Evolutionary conservation across 2,113 vertebrate genomes (phyloP), one percentile per base, ranked within the genome.

Genomic region (Taurulus bubalis): DNA sequence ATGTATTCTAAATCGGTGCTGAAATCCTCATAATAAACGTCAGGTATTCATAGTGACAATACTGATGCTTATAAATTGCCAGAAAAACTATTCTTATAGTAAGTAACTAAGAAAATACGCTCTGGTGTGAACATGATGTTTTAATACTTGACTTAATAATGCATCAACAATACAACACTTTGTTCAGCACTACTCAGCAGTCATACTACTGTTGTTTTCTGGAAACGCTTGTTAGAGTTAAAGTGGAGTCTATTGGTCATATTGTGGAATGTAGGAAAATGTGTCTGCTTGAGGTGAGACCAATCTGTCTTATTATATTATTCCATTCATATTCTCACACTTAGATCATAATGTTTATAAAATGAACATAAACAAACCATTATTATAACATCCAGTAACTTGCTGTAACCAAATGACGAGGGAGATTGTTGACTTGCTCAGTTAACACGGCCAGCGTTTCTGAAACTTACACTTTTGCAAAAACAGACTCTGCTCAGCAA

Each of bases 401-500:
- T 64, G 58, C 59, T 79, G 42, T 14, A 51, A 63, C 20, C 22
- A 70, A 71, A 70, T 22, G 32, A 77, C 45, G 0, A 24, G 2
- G 3, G 60, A 74, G 63, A 47, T 10, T 30, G 22, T 65, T 26
- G 71, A 79, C 34, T n/a, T 75, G 16, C 6, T 36, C 56, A 8
- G 51, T 59, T 71, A 34, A 14, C 60, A 45, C 51, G 60, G 24
- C 32, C 66, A 24, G 34, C 40, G 32, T 88, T 62, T 18, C 59
- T 70, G 64, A 79, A 79, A 71, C 22, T 60, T 26, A 0, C 30
- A 20, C 34, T 55, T 18, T 11, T 47, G 20, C 38, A 0, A 76
- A 68, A 58, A 70, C 60, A 69, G 71, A 49, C 22, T 56, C 55
- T 30, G 53, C 49, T 24, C 49, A 32, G 71, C 45, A 77, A 38